Conservation (phyloP, 2,113 vertebrate genomes). For the Zeus faber region DNA sequence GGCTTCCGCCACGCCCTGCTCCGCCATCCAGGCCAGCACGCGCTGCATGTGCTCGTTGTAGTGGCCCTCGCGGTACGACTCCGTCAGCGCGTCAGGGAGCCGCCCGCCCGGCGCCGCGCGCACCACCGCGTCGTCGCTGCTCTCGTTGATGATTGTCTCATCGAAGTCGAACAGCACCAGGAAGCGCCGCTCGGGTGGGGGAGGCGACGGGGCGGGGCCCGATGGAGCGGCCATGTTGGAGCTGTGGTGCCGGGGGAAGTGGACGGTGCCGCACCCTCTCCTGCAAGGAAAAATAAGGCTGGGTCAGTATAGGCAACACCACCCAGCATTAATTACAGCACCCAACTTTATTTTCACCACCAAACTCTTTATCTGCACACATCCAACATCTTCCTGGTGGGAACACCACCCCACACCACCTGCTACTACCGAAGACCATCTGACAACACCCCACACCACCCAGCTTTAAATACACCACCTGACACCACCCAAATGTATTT, state of each 20-base stretch:
- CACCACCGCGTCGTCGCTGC: conserved; percentile 84
- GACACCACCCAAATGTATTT: too few species aligned
- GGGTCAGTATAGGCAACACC: conserved; percentile 4
- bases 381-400: too few species aligned
- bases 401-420: too few species aligned
- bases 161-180: conserved; percentile 93
- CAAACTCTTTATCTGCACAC: too few species aligned
- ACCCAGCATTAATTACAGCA: too few species aligned
- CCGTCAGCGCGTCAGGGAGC: conserved; percentile 78
- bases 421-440: too few species aligned
- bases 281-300: conserved; percentile 4
- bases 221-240: conserved; percentile 63
- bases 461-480: too few species aligned
- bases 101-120: conserved; percentile 74
- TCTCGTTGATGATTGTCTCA: conserved; percentile 89
- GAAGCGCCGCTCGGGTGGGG: conserved; percentile 56
- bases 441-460: too few species aligned
- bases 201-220: not conserved
- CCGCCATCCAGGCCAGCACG: conserved; percentile 80
- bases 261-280: not conserved
- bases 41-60: conserved; percentile 89
- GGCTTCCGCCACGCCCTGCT: conserved; percentile 79
- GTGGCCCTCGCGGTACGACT: conserved; percentile 76
- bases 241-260: not conserved
- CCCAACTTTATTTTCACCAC: too few species aligned